A percentile compares a stretch with the other conserved stretches of the same genome.
These are phyloP conservation scores for Drosophila elegans DNA, from an alignment of 1,140 invertebrate genomes.

Conservation along the genomic window DNA sequence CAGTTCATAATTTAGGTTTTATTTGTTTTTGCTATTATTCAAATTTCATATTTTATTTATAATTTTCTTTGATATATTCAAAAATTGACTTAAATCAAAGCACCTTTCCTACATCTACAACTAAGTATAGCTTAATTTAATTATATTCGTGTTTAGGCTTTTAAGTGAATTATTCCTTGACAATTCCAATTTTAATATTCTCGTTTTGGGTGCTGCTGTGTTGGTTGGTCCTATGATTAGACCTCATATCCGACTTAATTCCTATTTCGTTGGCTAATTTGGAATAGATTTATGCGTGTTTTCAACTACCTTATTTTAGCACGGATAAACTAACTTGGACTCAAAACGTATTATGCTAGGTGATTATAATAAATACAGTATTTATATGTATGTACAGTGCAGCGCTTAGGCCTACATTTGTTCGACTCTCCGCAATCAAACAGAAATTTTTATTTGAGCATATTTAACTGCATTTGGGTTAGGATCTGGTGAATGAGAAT, in stretches of 20 bases:
- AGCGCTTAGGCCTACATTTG: conserved; percentile 44
- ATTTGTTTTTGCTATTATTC: conserved; percentile 7
- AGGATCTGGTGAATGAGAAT: conserved; percentile 8
- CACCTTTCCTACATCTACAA: conserved; percentile 68
- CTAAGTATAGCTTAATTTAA: conserved; percentile 21
- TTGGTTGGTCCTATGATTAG: conserved; percentile 31
- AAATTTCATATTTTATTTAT: conserved; percentile 44
- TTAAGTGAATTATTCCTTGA: conserved; percentile 26
- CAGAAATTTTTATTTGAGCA: conserved; percentile 66
- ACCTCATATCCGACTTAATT: conserved; percentile 42
- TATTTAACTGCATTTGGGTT: conserved; percentile 60
- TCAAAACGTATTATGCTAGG: conserved; percentile 36
- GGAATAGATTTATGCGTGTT: conserved; percentile 83
- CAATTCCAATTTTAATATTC: conserved; percentile 25
- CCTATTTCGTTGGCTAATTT: conserved; percentile 77
- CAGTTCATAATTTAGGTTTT: no score
- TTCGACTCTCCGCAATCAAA: conserved; percentile 30
- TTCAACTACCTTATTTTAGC: conserved; percentile 68
- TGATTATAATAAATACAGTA: conserved; percentile 48
- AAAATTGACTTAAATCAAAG: conserved; percentile 81
- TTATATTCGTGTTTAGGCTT: conserved; percentile 36
- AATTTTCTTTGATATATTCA: conserved; percentile 61
- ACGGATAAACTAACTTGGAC: conserved; percentile 34
- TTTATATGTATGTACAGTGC: conserved; percentile 56
- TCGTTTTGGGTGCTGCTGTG: conserved; percentile 54